phyloP scores from a whole-genome alignment of 92 coral and sea anemone genomes.

The Actinernus sp. region DNA sequence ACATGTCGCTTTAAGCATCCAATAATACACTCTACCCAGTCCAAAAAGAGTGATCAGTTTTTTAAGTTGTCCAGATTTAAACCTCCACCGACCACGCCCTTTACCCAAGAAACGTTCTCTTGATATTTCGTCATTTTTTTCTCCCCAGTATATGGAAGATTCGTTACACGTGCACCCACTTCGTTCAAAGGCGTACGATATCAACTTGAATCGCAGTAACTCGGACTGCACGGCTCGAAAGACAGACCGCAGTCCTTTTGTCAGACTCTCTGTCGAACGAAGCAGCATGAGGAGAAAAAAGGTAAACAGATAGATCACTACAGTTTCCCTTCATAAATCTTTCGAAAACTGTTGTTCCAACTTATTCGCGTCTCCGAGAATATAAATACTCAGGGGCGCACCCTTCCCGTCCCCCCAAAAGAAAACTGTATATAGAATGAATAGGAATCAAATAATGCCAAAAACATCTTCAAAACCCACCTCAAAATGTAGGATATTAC shows the following conservation, averaged over 20 bases:
- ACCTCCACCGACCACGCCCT: background rate
- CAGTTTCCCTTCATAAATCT: no score
- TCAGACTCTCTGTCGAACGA: slow-evolving; percentile 90
- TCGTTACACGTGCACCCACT: slow-evolving; percentile 64
- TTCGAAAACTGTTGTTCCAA: no score
- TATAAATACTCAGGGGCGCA: background rate
- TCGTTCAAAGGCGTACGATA: slow-evolving; percentile 72
- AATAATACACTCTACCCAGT: background rate
- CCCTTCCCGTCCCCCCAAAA: no score
- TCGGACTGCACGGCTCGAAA: slow-evolving; percentile 97
- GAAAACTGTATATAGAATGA: no score
- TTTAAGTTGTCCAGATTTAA: no score
- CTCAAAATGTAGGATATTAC: no score
- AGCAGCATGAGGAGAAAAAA: slow-evolving; percentile 89
- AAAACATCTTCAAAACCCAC: no score
- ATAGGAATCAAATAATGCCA: no score
- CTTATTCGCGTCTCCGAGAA: no score
- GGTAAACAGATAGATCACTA: no score
- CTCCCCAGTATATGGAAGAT: slow-evolving; percentile 77
- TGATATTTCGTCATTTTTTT: background rate
- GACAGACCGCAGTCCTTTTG: slow-evolving; percentile 87
- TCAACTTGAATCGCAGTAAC: slow-evolving; percentile 96
- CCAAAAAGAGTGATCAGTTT: background rate
- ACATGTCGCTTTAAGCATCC: no score
- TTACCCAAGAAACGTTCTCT: no score